Percentiles rank a stretch among this genome's conserved stretches.
Conservation (phyloP, 2,888 invertebrate species). For the Hyppa rectilinea region DNA sequence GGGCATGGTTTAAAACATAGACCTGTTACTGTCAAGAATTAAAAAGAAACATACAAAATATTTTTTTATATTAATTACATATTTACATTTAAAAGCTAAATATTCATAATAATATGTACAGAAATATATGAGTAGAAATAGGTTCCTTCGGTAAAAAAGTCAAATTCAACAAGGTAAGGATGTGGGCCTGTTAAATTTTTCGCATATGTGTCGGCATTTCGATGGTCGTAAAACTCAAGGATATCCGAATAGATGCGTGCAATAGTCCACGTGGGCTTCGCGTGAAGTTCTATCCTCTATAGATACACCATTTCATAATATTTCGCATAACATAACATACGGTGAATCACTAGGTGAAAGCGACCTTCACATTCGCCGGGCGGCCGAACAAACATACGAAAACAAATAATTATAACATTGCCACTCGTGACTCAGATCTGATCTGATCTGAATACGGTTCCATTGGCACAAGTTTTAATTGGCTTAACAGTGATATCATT, state of each 20-base stretch:
- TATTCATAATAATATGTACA: too few species aligned
- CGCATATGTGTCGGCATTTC: slow-evolving; percentile 26
- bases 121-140: background rate
- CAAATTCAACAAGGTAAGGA: background rate
- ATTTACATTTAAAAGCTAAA: too few species aligned
- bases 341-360: slow-evolving; percentile 79
- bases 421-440: slow-evolving; percentile 72
- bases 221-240: slow-evolving; percentile 12
- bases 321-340: slow-evolving; percentile 56
- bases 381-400: slow-evolving; percentile 64
- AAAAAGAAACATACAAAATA: too few species aligned
- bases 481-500: slow-evolving; percentile 64
- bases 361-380: slow-evolving; percentile 78
- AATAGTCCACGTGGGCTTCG: slow-evolving; percentile 38
- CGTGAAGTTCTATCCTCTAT: slow-evolving; percentile 11
- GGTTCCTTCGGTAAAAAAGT: background rate
- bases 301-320: slow-evolving; percentile 63
- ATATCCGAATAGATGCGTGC: slow-evolving; percentile 22
- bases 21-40: too few species aligned
- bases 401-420: slow-evolving; percentile 75
- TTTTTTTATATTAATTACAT: too few species aligned
- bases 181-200: slow-evolving; percentile 2
- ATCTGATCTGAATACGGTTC: slow-evolving; percentile 65
- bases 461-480: slow-evolving; percentile 53
- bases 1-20: background rate